A percentile compares a stretch with the other conserved stretches of the same genome.
phyloP scores from a whole-genome alignment of 2,888 invertebrate genomes.

The Andrena camellia region DNA sequence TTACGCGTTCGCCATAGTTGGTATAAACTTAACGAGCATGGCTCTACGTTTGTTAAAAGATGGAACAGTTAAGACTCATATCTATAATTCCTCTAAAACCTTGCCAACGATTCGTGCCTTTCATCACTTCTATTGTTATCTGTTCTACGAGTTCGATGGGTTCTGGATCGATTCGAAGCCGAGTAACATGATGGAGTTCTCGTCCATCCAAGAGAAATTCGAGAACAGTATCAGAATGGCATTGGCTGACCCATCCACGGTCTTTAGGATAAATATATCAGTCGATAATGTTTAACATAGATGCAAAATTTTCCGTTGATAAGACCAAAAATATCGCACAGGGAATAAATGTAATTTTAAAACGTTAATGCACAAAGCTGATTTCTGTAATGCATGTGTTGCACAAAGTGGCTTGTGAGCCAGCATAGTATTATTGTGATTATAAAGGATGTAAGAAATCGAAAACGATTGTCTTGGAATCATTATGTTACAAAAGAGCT shows the following conservation, averaged over 20 bases:
- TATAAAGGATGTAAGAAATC: slow-evolving; percentile 12
- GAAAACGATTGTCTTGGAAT: slow-evolving; percentile 1
- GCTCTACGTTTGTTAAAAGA: slow-evolving; percentile 92
- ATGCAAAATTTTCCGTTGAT: slow-evolving; percentile 40
- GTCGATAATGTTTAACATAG: slow-evolving; percentile 89
- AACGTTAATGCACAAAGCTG: slow-evolving; percentile 34
- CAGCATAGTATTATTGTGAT: slow-evolving; percentile 55
- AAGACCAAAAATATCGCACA: slow-evolving; percentile 59
- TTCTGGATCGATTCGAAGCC: slow-evolving; percentile 98
- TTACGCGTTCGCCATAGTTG: slow-evolving; percentile 95
- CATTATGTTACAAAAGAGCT: slow-evolving; percentile 33
- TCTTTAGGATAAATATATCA: slow-evolving; percentile 92
- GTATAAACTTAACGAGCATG: slow-evolving; percentile 97
- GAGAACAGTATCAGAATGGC: slow-evolving; percentile 90
- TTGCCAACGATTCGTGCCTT: slow-evolving; percentile 91
- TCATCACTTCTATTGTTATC: slow-evolving; percentile 96
- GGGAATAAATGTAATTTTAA: slow-evolving; percentile 44
- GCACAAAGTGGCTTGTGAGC: slow-evolving; percentile 50
- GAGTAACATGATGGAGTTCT: slow-evolving; percentile 98
- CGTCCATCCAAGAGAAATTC: slow-evolving; percentile 93
- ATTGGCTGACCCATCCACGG: slow-evolving; percentile 89
- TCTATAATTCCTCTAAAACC: slow-evolving; percentile 92
- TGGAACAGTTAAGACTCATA: slow-evolving; percentile 95
- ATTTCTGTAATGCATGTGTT: slow-evolving; percentile 52
- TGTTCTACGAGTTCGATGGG: slow-evolving; percentile 97